Base-by-base conservation (phyloP, 2,888 invertebrate species). In the Stratiomys singularior region DNA sequence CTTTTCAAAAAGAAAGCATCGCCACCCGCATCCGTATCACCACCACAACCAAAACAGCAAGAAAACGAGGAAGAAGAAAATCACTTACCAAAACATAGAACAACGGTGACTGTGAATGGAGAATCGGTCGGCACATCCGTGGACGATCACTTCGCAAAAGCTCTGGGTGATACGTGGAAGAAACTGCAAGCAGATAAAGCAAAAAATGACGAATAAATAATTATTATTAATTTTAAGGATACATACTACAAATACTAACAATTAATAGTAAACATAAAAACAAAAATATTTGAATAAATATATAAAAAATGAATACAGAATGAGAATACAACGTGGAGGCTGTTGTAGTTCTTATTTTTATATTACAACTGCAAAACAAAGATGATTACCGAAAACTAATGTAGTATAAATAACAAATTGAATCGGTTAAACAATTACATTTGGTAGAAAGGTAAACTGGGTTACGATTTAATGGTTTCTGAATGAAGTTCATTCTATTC, bases 111-210 rank as follows among this genome's bases (percentile, higher is more conserved):
- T 63, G 77, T 79, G 15, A 78, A 80, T 56, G 89, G 89, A 79
- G 83, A 83, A 56, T 87, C 89, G 79, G 88, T 90, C 1, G 90
- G 90, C 81, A 84, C 91, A 44, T 92, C 93, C 79, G 96, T 96
- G 63, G 96, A 96, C 87, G 96, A 96, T 85, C 96, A 96, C 85
- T 96, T 96, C 88, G 95, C 96, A 44, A 96, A 96, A 88, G 96
- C 96, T 0, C 88, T 96, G 64, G 93, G 93, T 30, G 94, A 94
- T 84, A 95, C 95, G 0, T 96, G 96, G 96, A 89, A 89, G 80
- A 92, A 92, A 85, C 88, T 93, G 79, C 92, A 93, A 84, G 91
- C 91, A 78, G 91, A 91, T 30, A 89, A 85, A 81, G 85, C 85
- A 69, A 78, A 82, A 71, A 83, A 83, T 79, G 83, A 81, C 80